Conservation (phyloP, 92 coral and sea anemone species). For the Umimayanthus chanpuru region DNA sequence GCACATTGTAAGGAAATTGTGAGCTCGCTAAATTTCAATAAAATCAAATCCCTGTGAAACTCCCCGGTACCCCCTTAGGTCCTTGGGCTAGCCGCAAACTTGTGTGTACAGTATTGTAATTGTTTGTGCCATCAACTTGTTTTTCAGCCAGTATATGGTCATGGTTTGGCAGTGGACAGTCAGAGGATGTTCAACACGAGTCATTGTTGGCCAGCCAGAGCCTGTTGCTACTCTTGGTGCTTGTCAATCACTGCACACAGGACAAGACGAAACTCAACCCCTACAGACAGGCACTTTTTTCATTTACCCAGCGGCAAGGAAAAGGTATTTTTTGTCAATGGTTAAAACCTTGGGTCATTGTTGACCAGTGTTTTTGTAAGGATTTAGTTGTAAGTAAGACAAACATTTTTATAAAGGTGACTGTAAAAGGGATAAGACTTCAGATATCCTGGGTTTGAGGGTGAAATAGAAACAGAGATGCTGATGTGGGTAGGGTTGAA, state of each 20-base stretch:
- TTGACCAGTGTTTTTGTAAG: too few species aligned
- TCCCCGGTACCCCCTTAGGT: not conserved
- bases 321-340: slow-evolving; percentile 58
- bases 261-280: slow-evolving; percentile 80
- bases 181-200: slow-evolving; percentile 47
- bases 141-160: slow-evolving; percentile 90
- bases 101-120: not conserved
- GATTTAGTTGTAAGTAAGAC: too few species aligned
- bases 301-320: slow-evolving; percentile 72
- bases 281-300: slow-evolving; percentile 89
- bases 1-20: too few species aligned
- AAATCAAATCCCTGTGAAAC: too few species aligned
- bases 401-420: too few species aligned
- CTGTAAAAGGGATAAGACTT: too few species aligned
- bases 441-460: too few species aligned
- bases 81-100: not conserved
- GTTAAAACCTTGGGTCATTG: too few species aligned
- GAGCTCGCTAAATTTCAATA: too few species aligned
- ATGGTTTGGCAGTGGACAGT: slow-evolving; percentile 85
- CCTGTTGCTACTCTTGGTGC: slow-evolving; percentile 78
- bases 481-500: too few species aligned
- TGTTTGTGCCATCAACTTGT: not conserved
- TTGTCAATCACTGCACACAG: slow-evolving; percentile 98
- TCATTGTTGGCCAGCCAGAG: slow-evolving; percentile 91
- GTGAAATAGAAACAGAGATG: too few species aligned